Evolutionary conservation across 1,140 invertebrate genomes (phyloP).

Genomic region (Habropoda laboriosa): DNA sequence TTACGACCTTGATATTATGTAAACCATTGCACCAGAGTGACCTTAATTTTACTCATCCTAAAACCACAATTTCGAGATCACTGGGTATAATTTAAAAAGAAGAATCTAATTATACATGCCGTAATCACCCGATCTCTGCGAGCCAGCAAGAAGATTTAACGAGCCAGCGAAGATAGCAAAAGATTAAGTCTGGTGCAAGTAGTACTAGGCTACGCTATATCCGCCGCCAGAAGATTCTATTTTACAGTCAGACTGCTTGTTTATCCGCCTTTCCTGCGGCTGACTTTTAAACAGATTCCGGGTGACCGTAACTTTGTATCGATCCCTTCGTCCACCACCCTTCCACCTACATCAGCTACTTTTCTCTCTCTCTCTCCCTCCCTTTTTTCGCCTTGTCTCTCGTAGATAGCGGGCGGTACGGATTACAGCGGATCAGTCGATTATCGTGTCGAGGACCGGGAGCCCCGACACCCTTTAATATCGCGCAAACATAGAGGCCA

Average conservation of each 20-base stretch:
- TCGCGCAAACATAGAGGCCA: background rate
- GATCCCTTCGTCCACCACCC: conserved; percentile 22
- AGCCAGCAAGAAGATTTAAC: background rate
- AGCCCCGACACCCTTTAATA: conserved; percentile 16
- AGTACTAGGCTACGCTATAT: background rate
- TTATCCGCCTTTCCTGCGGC: conserved; percentile 41
- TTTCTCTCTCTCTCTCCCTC: conserved; percentile 1
- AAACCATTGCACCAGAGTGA: too few species aligned
- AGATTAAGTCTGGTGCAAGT: background rate
- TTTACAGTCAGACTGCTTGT: conserved; percentile 58
- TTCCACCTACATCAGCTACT: background rate
- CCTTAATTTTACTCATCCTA: too few species aligned
- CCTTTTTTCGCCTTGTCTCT: conserved; percentile 12
- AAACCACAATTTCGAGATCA: too few species aligned
- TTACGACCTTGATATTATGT: too few species aligned
- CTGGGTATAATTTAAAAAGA: too few species aligned
- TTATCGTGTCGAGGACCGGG: conserved; percentile 34
- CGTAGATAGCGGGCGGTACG: conserved; percentile 27
- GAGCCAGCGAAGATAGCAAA: background rate
- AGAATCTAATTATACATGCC: background rate
- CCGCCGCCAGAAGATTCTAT: conserved; percentile 41
- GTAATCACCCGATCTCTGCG: background rate
- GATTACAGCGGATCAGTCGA: conserved; percentile 58
- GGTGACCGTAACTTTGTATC: conserved; percentile 63
- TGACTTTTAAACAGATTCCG: conserved; percentile 61